Evolutionary conservation across 1,140 invertebrate genomes (phyloP).

Genomic region (Neotoxoptera formosana): DNA sequence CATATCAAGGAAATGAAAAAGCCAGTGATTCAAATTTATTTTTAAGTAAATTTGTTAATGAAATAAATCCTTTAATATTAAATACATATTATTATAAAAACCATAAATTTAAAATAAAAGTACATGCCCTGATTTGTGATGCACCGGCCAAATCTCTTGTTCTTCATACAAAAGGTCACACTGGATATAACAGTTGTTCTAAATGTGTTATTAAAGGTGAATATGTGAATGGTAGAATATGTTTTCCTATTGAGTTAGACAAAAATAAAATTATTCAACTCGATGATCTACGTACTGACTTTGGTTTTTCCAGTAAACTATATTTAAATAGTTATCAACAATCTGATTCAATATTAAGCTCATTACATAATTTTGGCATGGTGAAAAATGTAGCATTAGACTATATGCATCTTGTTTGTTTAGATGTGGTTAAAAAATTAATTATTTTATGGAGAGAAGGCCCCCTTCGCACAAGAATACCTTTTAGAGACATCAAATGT

Average conservation of each 20-base stretch:
- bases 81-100: background rate
- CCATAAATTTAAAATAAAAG: background rate
- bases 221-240: background rate
- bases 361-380: background rate
- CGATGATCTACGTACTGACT: background rate
- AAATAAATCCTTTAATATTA: background rate
- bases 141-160: background rate
- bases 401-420: background rate
- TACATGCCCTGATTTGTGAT: background rate
- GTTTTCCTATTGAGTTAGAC: background rate
- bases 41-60: background rate
- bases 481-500: background rate
- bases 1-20: background rate
- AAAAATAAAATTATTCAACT: background rate
- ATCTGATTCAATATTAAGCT: background rate
- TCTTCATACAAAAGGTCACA: background rate
- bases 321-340: background rate
- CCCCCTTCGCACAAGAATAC: background rate
- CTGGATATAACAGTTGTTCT: no score
- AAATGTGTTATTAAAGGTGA: no score
- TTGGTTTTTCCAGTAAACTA: background rate
- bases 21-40: background rate
- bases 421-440: background rate
- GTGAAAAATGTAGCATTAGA: background rate
- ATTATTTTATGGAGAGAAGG: conserved; percentile 1